These are phyloP conservation scores for Acridotheres tristis DNA, from an alignment of 2,797 vertebrate species.

Conservation along the genomic window DNA sequence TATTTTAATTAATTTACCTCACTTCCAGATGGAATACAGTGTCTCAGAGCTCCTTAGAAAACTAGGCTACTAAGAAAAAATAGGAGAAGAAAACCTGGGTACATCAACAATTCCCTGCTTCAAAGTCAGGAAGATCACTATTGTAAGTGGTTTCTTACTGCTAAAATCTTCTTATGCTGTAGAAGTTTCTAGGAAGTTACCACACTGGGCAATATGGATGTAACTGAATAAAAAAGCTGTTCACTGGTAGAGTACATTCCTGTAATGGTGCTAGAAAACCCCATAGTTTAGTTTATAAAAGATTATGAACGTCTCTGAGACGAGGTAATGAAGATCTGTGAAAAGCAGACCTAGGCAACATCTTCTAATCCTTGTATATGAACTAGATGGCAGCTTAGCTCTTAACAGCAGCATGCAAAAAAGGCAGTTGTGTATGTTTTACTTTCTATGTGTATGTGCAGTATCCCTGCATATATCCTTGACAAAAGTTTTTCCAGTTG, in stretches of 20 bases:
- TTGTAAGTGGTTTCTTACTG: neutral
- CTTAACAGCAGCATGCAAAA: neutral
- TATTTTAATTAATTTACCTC: neutral
- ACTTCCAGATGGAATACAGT: neutral
- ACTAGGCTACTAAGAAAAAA: neutral
- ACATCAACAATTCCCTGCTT: neutral
- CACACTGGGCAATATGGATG: neutral
- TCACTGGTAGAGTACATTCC: neutral
- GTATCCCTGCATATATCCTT: accelerated
- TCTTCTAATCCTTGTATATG: neutral
- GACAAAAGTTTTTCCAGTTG: neutral
- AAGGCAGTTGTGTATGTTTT: neutral
- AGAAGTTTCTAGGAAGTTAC: neutral
- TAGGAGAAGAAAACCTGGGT: neutral
- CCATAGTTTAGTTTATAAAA: neutral
- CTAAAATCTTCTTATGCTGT: neutral
- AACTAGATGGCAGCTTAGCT: neutral
- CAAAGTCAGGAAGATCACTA: neutral
- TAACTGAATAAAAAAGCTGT: neutral
- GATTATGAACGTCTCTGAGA: neutral
- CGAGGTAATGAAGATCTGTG: neutral
- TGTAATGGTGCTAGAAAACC: neutral
- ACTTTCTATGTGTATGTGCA: neutral
- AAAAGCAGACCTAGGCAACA: neutral
- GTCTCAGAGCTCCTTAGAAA: neutral